Base-by-base conservation (phyloP, 2,888 invertebrate species). In the Linnaemya vulpina region DNA sequence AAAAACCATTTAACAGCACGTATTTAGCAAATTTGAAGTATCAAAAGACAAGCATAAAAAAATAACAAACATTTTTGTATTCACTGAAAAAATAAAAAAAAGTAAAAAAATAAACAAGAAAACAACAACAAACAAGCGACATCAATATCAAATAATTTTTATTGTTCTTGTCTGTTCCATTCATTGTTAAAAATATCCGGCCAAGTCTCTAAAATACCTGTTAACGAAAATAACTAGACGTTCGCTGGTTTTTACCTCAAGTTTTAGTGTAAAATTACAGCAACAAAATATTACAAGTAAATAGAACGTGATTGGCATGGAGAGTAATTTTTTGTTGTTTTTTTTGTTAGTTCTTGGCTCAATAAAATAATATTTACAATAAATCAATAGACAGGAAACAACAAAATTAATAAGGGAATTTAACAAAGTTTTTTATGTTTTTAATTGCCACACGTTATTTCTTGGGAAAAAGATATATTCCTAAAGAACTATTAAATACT, bases 341-440 rank as follows among this genome's bases (percentile, higher is more conserved):
- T n/a, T n/a, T n/a, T n/a, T n/a, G n/a, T n/a, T n/a, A n/a, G n/a
- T 67, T 60, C n/a, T 38, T 25, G 62, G 0, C 58, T 58, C 17
- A 55, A 65, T 35, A 60, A 68, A 46, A 30, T 55, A 65, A 17
- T 58, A 46, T 58, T 67, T 3, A 38, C 9, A 25, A 68, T 68
- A 68, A 77, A 79, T 60, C 8, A 30, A 67, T 79, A 35, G 25
- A 38, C 79, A 73, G 79, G 79, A 79, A 79, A 79, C n/a, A 55
- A 35, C 25, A 35, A 22, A 38, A 65, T 65, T 71, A 35, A 53
- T 55, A 46, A 46, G 8, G 71, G 22, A 63, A 46, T 65, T 79
- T 73, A 73, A 63, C 53, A 53, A 43, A 30, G 30, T 30, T 2
- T 30, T 30, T 4, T 40, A 20, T 22, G 22, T 15, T 46, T 25